Conservation (phyloP, 64 coral and sea anemone species). For the Actinia tenebrosa region DNA sequence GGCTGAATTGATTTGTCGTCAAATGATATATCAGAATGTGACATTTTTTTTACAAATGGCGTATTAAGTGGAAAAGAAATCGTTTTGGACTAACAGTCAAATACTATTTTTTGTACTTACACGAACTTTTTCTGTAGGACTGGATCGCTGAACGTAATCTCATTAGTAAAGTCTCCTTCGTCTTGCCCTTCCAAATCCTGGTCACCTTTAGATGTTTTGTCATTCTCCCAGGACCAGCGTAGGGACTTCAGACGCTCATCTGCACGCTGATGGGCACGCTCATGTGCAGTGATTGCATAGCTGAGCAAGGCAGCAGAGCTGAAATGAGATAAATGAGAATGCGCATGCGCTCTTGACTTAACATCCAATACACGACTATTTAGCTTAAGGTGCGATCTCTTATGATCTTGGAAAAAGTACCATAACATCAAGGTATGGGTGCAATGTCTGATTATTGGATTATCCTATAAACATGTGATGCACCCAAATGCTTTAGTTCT, state of each 20-base stretch:
- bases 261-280: slow-evolving; percentile 69
- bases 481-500: not conserved
- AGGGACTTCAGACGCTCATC: slow-evolving; percentile 75
- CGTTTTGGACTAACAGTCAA: no score
- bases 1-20: no score
- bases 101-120: slow-evolving; percentile 21
- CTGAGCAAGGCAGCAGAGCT: slow-evolving; percentile 27
- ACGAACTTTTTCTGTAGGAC: slow-evolving; percentile 74
- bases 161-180: slow-evolving; percentile 68
- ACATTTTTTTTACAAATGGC: no score
- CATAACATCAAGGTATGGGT: no score
- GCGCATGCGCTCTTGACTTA: no score
- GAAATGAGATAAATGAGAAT: not conserved
- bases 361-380: no score
- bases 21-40: no score
- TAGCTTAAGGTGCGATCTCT: no score
- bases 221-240: slow-evolving; percentile 90
- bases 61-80: no score
- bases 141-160: slow-evolving; percentile 77
- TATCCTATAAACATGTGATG: no score
- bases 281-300: slow-evolving; percentile 68
- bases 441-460: no score
- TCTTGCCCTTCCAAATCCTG: slow-evolving; percentile 41
- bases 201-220: slow-evolving; percentile 67
- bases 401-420: no score